phyloP scores from a whole-genome alignment of 2,888 invertebrate genomes.

The Dryococelus australis region DNA sequence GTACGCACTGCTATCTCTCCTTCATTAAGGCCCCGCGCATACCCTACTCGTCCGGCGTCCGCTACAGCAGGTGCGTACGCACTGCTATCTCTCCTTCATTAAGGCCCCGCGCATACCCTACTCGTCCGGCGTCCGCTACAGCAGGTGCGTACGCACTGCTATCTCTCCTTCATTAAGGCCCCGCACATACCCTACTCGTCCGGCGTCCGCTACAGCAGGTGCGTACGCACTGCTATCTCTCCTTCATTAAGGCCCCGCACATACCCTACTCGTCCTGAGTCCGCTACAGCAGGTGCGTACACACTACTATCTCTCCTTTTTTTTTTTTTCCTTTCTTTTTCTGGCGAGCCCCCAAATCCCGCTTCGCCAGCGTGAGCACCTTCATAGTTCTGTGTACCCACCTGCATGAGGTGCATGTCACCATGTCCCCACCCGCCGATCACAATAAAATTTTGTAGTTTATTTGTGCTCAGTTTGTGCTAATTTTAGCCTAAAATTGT shows the following conservation, averaged over 20 bases:
- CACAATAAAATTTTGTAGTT: too few relatives aligned
- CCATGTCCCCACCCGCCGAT: too few relatives aligned
- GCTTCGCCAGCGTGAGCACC: too few relatives aligned
- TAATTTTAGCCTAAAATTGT: too few relatives aligned
- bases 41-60: slow-evolving; percentile 33
- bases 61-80: slow-evolving; percentile 40
- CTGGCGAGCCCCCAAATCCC: too few relatives aligned
- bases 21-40: slow-evolving; percentile 41
- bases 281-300: slow-evolving; percentile 41
- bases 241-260: slow-evolving; percentile 39
- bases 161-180: slow-evolving; percentile 37
- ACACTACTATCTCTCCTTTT: too few relatives aligned
- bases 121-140: slow-evolving; percentile 38
- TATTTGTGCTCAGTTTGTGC: too few relatives aligned
- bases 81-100: not conserved
- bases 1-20: not conserved
- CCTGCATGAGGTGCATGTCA: too few relatives aligned
- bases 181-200: slow-evolving; percentile 39
- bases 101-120: slow-evolving; percentile 41
- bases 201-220: slow-evolving; percentile 41
- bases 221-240: not conserved
- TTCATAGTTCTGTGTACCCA: too few relatives aligned
- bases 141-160: slow-evolving; percentile 34
- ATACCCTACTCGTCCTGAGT: slow-evolving; percentile 35
- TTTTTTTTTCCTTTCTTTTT: not conserved